Conservation (phyloP, 2,113 vertebrate species). For the Malurus elegans region DNA sequence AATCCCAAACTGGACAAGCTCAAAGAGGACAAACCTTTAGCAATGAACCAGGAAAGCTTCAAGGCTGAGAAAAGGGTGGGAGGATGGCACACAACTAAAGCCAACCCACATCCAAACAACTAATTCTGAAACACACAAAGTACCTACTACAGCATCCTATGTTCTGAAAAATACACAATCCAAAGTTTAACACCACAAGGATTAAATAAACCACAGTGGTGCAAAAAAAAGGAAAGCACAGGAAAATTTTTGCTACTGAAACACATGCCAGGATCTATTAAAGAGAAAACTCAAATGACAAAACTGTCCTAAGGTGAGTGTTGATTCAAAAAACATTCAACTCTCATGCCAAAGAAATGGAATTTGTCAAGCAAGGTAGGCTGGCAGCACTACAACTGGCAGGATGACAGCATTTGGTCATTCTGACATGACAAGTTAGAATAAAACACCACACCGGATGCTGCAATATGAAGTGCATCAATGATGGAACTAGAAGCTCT, state of each 20-base stretch:
- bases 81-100: not conserved
- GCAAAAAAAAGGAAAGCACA: not conserved
- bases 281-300: not conserved
- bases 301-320: not conserved
- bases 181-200: fast-evolving
- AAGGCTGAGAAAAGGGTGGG: not conserved
- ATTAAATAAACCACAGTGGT: not conserved
- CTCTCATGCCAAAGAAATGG: not conserved
- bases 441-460: not conserved
- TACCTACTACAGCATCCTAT: fast-evolving
- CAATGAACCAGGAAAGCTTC: not conserved
- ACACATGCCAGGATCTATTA: not conserved
- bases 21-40: not conserved
- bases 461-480: not conserved
- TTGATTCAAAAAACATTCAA: not conserved
- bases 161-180: not conserved
- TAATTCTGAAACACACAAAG: not conserved
- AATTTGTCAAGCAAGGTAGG: not conserved
- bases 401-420: not conserved
- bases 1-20: not conserved
- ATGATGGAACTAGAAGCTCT: not conserved
- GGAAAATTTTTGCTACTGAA: not conserved
- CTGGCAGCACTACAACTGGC: not conserved
- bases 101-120: not conserved
- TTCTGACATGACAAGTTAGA: not conserved